These are phyloP conservation scores for Drosophila formosana DNA, from an alignment of 2,888 invertebrate genomes.

Conservation along the genomic window DNA sequence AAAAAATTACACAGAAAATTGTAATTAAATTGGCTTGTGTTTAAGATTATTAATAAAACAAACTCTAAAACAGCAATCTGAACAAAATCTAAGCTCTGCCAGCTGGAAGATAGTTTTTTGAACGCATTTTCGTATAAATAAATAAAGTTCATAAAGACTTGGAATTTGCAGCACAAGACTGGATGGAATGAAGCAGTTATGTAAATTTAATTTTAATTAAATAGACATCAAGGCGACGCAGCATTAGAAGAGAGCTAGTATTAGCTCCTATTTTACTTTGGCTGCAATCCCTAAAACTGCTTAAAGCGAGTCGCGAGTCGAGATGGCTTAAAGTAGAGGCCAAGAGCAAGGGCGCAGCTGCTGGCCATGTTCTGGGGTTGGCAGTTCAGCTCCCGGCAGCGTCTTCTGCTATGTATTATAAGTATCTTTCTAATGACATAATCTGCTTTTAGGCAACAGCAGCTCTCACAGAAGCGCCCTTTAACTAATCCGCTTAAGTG, in stretches of 20 bases:
- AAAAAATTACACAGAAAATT: too few species aligned
- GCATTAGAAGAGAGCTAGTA: background rate
- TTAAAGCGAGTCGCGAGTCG: conserved; percentile 16
- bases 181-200: conserved; percentile 23
- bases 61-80: background rate
- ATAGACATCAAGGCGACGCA: conserved; percentile 2
- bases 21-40: too few species aligned
- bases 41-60: background rate
- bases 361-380: conserved; percentile 7
- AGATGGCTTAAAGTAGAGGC: conserved; percentile 29
- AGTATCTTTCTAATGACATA: conserved; percentile 76
- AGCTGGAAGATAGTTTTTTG: background rate
- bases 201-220: conserved; percentile 44
- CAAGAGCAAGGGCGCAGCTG: conserved; percentile 28
- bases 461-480: conserved; percentile 61
- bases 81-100: background rate
- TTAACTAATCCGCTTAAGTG: conserved; percentile 79
- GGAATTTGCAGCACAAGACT: background rate
- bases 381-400: conserved; percentile 1
- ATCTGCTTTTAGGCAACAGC: conserved; percentile 76
- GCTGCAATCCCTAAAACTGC: conserved; percentile 34
- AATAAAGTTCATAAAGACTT: conserved; percentile 1
- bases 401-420: conserved; percentile 38
- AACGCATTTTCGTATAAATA: conserved; percentile 7
- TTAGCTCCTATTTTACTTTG: conserved; percentile 25